phyloP scores from a whole-genome alignment of 2,888 invertebrate species.

The Thecophora atra region DNA sequence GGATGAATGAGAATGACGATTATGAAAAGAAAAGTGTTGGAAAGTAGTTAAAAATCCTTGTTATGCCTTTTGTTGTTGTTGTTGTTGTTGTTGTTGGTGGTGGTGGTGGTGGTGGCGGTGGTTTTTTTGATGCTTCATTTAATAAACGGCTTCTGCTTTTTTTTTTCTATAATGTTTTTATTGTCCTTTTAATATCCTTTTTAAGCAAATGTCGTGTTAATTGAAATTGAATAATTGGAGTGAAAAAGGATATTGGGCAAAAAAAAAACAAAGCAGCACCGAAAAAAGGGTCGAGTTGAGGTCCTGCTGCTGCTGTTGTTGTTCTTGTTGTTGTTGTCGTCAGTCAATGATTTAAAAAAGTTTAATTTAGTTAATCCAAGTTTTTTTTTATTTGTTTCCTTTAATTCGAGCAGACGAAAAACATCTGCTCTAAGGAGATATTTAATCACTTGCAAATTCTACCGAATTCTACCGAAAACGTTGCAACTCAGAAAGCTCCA shows the following conservation, averaged over 20 bases:
- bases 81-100: neutral
- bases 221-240: slow-evolving; percentile 18
- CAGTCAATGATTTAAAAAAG: too few species aligned
- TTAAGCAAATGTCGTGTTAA: slow-evolving; percentile 5
- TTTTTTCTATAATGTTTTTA: slow-evolving; percentile 1
- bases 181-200: neutral
- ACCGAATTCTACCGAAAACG: too few species aligned
- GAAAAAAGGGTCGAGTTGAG: neutral
- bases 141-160: neutral
- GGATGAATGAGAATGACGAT: neutral
- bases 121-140: neutral
- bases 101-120: too few species aligned
- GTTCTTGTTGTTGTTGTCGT: neutral
- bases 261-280: neutral
- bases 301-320: neutral
- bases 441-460: too few species aligned
- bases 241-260: slow-evolving; percentile 2
- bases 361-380: too few species aligned
- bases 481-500: too few species aligned
- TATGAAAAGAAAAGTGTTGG: slow-evolving; percentile 7
- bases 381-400: too few species aligned
- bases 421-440: too few species aligned
- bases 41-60: neutral
- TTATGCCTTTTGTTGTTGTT: neutral
- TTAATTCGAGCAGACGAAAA: too few species aligned